phyloP scores from a whole-genome alignment of 2,797 vertebrate species.

The Betta splendens region DNA sequence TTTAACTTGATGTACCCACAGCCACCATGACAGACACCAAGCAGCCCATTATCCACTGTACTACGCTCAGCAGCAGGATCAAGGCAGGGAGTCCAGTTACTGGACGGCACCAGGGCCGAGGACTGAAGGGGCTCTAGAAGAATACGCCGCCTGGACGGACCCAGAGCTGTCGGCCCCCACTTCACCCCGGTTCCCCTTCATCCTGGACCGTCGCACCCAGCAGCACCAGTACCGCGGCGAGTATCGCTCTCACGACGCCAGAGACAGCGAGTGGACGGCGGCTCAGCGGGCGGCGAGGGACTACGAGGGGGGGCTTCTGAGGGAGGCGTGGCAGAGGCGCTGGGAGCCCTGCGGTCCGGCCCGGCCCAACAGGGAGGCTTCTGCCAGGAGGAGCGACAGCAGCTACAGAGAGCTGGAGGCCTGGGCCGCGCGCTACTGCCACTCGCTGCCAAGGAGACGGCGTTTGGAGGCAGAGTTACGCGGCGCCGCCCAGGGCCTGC shows the following conservation, averaged over 20 bases:
- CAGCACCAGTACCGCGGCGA: conserved; percentile 53
- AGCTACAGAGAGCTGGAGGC: conserved; percentile 77
- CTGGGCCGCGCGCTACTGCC: conserved; percentile 76
- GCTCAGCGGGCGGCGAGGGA: conserved; percentile 55
- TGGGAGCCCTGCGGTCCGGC: conserved; percentile 63
- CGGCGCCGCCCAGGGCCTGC: conserved; percentile 48
- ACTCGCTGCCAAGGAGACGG: conserved; percentile 74
- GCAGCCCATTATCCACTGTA: conserved; percentile 53
- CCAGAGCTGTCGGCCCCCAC: conserved; percentile 36
- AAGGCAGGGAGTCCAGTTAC: conserved; percentile 57
- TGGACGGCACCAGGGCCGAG: conserved; percentile 69
- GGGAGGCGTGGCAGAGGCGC: conserved; percentile 66
- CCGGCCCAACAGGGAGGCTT: conserved; percentile 57
- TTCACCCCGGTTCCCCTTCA: conserved; percentile 63
- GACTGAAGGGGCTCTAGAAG: conserved; percentile 57
- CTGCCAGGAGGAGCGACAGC: conserved; percentile 64
- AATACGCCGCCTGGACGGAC: conserved; percentile 66
- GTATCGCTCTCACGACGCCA: conserved; percentile 49
- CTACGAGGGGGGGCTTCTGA: conserved; percentile 59
- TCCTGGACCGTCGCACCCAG: conserved; percentile 51
- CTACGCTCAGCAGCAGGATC: conserved; percentile 55
- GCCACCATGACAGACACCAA: conserved; percentile 71
- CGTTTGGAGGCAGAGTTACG: conserved; percentile 68
- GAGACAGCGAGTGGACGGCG: conserved; percentile 65
- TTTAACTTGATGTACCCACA: conserved; percentile 46